phyloP scores from a whole-genome alignment of 37 sponge, comb jelly and placozoan species.

The Eunapius fragilis region DNA sequence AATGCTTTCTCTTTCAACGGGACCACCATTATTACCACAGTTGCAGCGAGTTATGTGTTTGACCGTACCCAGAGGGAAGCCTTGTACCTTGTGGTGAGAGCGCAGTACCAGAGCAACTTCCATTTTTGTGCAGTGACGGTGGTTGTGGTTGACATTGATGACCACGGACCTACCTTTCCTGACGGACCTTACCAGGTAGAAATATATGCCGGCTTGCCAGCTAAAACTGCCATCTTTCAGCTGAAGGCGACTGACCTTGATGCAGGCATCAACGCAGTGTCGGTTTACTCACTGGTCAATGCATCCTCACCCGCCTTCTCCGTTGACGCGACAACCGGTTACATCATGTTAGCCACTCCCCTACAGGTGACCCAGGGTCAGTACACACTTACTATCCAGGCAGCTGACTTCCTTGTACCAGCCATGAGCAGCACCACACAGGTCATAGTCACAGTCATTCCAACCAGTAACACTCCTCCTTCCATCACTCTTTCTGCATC shows the following conservation, averaged over 20 bases:
- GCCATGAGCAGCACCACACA: constrained; percentile 8
- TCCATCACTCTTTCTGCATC: neutral
- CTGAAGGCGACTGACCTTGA: constrained; percentile 53
- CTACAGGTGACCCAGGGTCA: neutral
- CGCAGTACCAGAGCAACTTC: constrained; percentile 46
- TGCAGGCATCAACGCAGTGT: constrained; percentile 35
- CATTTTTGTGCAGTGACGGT: constrained; percentile 62
- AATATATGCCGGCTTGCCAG: constrained; percentile 64
- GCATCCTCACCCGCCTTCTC: constrained; percentile 5
- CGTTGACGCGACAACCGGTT: constrained; percentile 36
- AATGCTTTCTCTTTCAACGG: constrained; percentile 23
- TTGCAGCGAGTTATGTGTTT: constrained; percentile 13
- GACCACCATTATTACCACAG: neutral
- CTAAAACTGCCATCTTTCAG: constrained; percentile 26
- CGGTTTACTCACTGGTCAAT: neutral
- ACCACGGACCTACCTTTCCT: constrained; percentile 58
- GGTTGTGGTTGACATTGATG: constrained; percentile 60
- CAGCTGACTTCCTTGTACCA: constrained; percentile 16
- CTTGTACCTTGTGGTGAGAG: constrained; percentile 47
- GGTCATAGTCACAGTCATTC: constrained; percentile 33
- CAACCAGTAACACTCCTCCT: constrained; percentile 47
- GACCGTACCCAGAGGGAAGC: constrained; percentile 44
- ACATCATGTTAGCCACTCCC: neutral
- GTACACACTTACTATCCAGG: constrained; percentile 30
- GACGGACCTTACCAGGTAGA: constrained; percentile 19